These are phyloP conservation scores for Psittacula cyanocephala DNA, from an alignment of 2,113 vertebrate genomes.

Conservation along the genomic window DNA sequence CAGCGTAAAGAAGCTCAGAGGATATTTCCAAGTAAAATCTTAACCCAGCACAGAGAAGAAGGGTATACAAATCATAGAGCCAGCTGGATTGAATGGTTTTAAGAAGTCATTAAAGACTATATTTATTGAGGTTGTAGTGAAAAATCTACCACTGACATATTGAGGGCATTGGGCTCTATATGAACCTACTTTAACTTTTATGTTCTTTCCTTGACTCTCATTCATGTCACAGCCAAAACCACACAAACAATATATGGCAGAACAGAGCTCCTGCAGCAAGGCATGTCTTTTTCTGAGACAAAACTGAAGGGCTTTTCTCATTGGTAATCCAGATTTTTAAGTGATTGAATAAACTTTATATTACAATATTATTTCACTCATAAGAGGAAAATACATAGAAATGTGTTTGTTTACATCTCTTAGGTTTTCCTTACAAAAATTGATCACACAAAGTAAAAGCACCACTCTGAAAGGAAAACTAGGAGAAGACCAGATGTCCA, in stretches of 20 bases:
- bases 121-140: conserved; percentile 2
- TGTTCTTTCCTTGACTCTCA: neutral
- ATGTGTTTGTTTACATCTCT: neutral
- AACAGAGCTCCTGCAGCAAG: neutral
- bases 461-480: neutral
- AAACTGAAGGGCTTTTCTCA: neutral
- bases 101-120: conserved; percentile 6
- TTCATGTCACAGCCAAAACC: neutral
- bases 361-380: neutral
- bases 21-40: neutral
- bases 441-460: neutral
- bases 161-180: neutral
- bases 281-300: neutral
- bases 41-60: neutral
- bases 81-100: neutral
- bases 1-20: neutral
- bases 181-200: neutral
- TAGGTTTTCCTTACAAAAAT: neutral
- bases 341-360: neutral
- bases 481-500: neutral
- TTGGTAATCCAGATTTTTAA: neutral
- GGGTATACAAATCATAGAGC: neutral
- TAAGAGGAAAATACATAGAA: neutral
- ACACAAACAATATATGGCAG: neutral
- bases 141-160: conserved; percentile 17